These are phyloP conservation scores for Xanthostigma xanthostigma DNA, from an alignment of 2,888 invertebrate species.

Conservation along the genomic window DNA sequence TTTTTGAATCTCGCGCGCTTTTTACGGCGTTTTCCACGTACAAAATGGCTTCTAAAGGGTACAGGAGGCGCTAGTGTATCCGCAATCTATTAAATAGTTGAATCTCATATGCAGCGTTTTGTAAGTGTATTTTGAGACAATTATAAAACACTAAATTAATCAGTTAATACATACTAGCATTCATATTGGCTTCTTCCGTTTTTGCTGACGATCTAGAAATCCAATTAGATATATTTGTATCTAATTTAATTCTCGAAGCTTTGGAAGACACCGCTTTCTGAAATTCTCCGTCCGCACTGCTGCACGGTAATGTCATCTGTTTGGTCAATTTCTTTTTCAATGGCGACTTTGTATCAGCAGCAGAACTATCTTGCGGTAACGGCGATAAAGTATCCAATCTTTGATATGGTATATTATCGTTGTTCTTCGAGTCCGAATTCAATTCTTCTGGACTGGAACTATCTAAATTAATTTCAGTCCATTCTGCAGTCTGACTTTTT, in stretches of 20 bases:
- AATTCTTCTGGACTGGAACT: constrained; percentile 51
- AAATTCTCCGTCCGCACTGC: constrained; percentile 26
- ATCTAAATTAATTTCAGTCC: constrained; percentile 59
- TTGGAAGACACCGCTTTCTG: constrained; percentile 25
- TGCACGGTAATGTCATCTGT: constrained; percentile 33
- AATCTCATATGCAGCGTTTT: too few species aligned
- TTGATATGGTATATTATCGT: constrained; percentile 31
- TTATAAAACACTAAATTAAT: too few species aligned
- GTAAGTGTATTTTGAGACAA: not conserved
- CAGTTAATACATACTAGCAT: constrained; percentile 22
- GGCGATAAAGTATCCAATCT: constrained; percentile 19
- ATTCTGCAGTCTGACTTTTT: constrained; percentile 38
- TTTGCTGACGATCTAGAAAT: constrained; percentile 36
- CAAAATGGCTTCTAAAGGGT: too few species aligned
- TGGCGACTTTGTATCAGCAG: constrained; percentile 11
- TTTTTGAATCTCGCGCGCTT: too few species aligned
- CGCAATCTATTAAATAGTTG: too few species aligned
- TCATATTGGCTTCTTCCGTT: constrained; percentile 25
- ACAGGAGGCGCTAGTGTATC: too few species aligned
- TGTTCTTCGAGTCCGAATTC: constrained; percentile 31
- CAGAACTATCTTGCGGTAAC: constrained; percentile 20
- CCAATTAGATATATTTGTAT: constrained; percentile 37
- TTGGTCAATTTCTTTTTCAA: constrained; percentile 27
- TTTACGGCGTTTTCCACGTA: too few species aligned
- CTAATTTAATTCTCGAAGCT: constrained; percentile 25